Evolutionary conservation across 2,888 invertebrate species (phyloP).

Genomic region (Mystacides longicornis): DNA sequence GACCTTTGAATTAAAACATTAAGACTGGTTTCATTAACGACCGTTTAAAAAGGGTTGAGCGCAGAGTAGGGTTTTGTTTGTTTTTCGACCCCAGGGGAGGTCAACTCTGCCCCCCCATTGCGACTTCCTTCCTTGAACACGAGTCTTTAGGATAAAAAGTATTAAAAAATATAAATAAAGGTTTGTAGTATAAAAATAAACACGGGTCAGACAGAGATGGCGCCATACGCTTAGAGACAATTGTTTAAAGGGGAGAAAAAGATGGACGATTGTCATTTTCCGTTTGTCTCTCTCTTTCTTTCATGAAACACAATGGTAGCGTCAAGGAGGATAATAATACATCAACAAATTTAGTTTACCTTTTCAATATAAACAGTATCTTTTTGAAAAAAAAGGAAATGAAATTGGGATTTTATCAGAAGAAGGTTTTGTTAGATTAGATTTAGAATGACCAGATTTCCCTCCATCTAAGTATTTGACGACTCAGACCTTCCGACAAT

Average conservation of each 20-base stretch:
- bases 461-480: no score
- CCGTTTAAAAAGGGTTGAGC: conserved; percentile 5
- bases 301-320: no score
- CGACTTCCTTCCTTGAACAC: conserved; percentile 25
- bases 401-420: no score
- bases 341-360: no score
- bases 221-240: conserved; percentile 11
- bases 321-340: no score
- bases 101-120: conserved; percentile 21
- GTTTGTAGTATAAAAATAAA: conserved; percentile 5
- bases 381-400: no score
- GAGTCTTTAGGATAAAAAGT: conserved; percentile 16
- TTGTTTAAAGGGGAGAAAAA: conserved; percentile 9
- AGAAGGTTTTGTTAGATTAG: no score
- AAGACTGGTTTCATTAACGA: neutral
- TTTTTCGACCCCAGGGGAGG: conserved; percentile 22
- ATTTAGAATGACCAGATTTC: no score
- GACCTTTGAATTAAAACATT: neutral
- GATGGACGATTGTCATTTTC: conserved; percentile 5
- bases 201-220: conserved; percentile 16
- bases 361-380: no score
- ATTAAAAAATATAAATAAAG: conserved; percentile 7
- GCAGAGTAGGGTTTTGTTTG: conserved; percentile 21
- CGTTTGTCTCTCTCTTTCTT: neutral
- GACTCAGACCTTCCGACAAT: no score